These are phyloP conservation scores for Macrobrachium rosenbergii DNA, from an alignment of 1,140 invertebrate genomes.

Conservation along the genomic window DNA sequence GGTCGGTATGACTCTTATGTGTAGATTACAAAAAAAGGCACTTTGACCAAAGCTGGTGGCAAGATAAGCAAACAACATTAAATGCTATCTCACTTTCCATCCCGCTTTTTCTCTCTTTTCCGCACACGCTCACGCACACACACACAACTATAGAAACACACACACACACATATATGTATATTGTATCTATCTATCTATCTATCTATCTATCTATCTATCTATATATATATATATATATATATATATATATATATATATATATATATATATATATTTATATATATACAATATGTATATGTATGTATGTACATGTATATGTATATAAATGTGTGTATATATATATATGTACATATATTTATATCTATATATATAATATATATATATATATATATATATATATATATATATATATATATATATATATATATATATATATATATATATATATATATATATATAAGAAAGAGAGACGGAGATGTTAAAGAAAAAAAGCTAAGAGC, in stretches of 20 bases:
- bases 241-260: neutral
- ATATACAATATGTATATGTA: neutral
- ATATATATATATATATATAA: too few relatives aligned
- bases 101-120: neutral
- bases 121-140: constrained; percentile 3
- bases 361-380: too few relatives aligned
- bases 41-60: too few relatives aligned
- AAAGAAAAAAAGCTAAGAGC: too few relatives aligned
- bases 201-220: neutral
- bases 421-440: too few relatives aligned
- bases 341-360: too few relatives aligned
- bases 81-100: neutral
- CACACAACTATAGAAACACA: constrained; percentile 10
- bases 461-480: too few relatives aligned
- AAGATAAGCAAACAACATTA: neutral
- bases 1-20: too few relatives aligned
- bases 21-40: too few relatives aligned
- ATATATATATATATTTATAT: neutral
- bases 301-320: neutral
- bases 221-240: constrained; percentile 5
- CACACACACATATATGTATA: neutral
- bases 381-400: too few relatives aligned
- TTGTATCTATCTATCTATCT: too few relatives aligned
- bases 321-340: neutral
- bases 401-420: too few relatives aligned